Evolutionary conservation across 2,797 vertebrate genomes (phyloP), one percentile per base, ranked within the genome.

Genomic region (Galago senegalensis): DNA sequence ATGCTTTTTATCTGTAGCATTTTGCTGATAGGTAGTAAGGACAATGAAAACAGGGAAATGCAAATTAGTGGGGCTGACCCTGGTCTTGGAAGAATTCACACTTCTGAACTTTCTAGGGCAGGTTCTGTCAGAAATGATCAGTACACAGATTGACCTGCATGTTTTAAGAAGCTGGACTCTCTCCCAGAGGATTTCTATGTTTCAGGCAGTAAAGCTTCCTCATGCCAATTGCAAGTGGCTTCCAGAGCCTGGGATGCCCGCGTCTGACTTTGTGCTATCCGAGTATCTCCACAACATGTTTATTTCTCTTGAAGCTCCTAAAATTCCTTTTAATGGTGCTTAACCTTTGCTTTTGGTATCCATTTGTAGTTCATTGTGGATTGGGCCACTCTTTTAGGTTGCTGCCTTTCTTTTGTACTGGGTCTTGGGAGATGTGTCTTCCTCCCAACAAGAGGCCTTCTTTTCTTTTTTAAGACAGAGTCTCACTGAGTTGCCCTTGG

Each of bases 1-100:
- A 77, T 80, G 56, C 34, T 87, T 91, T 96, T 87, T 77, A 75
- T 80, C 49, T 80, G 58, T 0, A 79, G 37, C 17, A 65, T 81
- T 92, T 87, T 89, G n/a, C 49, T 11, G 53, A 73, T 76, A 56
- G n/a, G 69, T 10, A 4, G 69, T 10, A 4, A 86, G 25, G 46
- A 89, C 18, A 75, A 84, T 46, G 67, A 80, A 87, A 85, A 70
- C 17, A 58, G 90, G 63, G n/a, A 70, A 69, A 82, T 75, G 40
- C 7, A 63, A 89, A 65, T 27, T 60, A 69, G 46, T 0, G 18
- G 73, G 25, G 6, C 18, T 85, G 58, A 27, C 21, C 81, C n/a
- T 11, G 40, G 2, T 8, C 18, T 37, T 61, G 9, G 40, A 67
- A 84, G 29, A 17, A 80, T 34, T 73, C 13, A 56, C 13, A 56